These are phyloP conservation scores for Kryptolebias marmoratus DNA, from an alignment of 2,113 vertebrate species.

Conservation along the genomic window DNA sequence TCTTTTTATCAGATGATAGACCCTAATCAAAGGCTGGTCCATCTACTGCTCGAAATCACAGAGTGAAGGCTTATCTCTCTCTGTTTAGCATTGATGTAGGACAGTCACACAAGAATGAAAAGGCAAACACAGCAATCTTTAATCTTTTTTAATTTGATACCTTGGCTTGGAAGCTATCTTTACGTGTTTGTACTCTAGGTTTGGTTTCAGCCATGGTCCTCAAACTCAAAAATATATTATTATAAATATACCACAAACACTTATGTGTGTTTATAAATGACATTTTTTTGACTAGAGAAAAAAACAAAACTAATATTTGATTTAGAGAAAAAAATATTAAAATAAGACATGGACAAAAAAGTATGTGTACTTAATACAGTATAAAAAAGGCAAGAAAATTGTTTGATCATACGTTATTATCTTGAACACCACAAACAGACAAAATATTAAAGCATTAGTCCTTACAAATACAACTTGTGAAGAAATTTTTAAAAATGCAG, in stretches of 20 bases:
- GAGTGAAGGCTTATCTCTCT: constrained; percentile 1
- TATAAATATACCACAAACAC: no score
- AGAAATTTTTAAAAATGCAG: no score
- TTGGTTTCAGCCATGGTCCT: neutral
- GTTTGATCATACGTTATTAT: no score
- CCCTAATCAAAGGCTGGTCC: constrained; percentile 7
- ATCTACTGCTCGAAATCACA: neutral
- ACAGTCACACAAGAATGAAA: constrained; percentile 8
- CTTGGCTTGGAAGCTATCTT: neutral
- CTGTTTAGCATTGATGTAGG: constrained; percentile 2
- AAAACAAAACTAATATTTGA: no score
- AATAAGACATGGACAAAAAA: no score
- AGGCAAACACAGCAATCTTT: constrained; percentile 5
- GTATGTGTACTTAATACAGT: no score
- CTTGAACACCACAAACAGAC: neutral
- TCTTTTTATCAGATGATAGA: constrained; percentile 3
- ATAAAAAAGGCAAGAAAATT: no score
- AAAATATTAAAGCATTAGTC: neutral
- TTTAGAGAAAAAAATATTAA: no score
- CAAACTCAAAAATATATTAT: no score
- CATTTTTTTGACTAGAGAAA: no score
- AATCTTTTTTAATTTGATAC: constrained; percentile 25
- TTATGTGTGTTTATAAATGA: no score
- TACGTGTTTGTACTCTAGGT: neutral
- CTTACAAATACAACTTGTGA: neutral